Conservation (phyloP, 2,797 vertebrate species). For the Pagetopsis macropterus region DNA sequence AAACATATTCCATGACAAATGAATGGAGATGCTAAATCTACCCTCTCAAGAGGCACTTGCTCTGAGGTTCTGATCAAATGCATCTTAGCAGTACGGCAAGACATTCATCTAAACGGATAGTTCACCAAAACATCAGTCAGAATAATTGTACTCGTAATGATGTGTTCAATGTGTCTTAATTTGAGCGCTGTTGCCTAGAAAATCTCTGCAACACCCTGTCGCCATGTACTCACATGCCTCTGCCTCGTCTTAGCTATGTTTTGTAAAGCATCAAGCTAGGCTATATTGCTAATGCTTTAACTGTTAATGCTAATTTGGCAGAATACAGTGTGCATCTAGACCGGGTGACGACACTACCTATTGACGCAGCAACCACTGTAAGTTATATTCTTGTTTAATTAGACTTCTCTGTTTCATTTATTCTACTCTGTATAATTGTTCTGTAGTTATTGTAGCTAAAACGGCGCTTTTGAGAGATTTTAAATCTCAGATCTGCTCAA, state of each 20-base stretch:
- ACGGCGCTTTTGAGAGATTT: too few relatives aligned
- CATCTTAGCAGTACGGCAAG: background rate
- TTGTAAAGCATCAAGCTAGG: background rate
- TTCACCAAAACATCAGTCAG: constrained; percentile 1
- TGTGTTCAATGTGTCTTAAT: constrained; percentile 1
- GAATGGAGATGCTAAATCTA: background rate
- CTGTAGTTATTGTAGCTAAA: too few relatives aligned
- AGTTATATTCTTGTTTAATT: too few relatives aligned
- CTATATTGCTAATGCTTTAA: background rate
- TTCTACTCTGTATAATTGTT: too few relatives aligned
- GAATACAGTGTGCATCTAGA: too few relatives aligned
- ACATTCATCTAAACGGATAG: constrained; percentile 6
- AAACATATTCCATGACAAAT: constrained; percentile 11
- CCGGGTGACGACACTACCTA: too few relatives aligned
- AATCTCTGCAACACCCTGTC: background rate
- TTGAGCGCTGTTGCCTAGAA: background rate
- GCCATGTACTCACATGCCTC: background rate
- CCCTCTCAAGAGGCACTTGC: background rate
- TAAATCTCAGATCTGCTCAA: too few relatives aligned
- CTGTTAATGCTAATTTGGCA: background rate
- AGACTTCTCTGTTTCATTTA: too few relatives aligned
- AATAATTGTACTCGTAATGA: background rate
- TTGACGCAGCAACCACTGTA: too few relatives aligned
- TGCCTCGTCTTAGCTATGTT: constrained; percentile 1
- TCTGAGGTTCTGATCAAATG: constrained; percentile 3